Conservation (phyloP, 2,888 invertebrate species). For the Drosophila nigricruria region DNA sequence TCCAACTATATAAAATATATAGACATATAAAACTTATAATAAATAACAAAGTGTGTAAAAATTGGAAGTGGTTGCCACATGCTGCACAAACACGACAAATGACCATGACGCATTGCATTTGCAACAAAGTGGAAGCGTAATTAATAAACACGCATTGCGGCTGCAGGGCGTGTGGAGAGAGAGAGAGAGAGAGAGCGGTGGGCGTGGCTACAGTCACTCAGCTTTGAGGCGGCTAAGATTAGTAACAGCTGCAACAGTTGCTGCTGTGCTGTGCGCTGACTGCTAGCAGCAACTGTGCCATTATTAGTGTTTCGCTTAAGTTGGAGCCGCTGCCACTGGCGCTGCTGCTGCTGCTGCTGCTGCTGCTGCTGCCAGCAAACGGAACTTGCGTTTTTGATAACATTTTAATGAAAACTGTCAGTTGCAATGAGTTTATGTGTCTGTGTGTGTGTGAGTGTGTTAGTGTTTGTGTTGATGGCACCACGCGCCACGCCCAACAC, state of each 20-base stretch:
- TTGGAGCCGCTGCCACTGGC: constrained; percentile 13
- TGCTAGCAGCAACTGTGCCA: constrained; percentile 38
- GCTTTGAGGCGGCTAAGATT: constrained; percentile 58
- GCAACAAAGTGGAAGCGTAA: constrained; percentile 23
- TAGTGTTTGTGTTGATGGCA: constrained; percentile 31
- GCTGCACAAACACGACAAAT: constrained; percentile 31
- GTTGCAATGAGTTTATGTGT: constrained; percentile 58
- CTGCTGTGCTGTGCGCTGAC: constrained; percentile 26
- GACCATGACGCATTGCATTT: constrained; percentile 18
- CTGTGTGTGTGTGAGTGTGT: constrained; percentile 5
- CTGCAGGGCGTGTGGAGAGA: background rate
- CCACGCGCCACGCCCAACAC: constrained; percentile 44
- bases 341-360: constrained; percentile 25
- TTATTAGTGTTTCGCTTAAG: constrained; percentile 66
- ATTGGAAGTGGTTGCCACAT: constrained; percentile 19
- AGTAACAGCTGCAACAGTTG: constrained; percentile 48
- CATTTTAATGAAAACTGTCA: constrained; percentile 83
- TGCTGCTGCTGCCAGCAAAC: constrained; percentile 44
- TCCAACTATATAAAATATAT: background rate
- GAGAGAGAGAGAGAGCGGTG: background rate
- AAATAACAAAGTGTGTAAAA: background rate
- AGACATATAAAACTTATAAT: no score
- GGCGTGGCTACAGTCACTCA: constrained; percentile 14
- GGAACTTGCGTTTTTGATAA: constrained; percentile 79
- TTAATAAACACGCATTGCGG: constrained; percentile 38